Conservation (phyloP, 1,140 invertebrate species). For the Neotoxoptera formosana region DNA sequence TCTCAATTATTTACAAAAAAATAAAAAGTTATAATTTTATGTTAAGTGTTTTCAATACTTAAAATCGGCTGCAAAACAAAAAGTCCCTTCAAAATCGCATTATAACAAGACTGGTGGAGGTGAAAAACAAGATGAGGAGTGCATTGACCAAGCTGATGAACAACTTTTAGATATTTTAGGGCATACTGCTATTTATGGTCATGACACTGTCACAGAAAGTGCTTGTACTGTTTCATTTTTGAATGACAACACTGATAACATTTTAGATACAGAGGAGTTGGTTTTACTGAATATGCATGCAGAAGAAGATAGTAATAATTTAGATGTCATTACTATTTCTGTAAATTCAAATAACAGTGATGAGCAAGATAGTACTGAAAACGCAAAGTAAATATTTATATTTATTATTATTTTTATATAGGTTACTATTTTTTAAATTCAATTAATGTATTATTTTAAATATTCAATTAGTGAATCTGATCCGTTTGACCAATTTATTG, state of each 20-base stretch:
- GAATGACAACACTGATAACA: not conserved
- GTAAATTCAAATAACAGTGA: not conserved
- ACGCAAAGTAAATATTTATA: not conserved
- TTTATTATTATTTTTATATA: not conserved
- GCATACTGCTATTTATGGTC: not conserved
- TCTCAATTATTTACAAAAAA: too few species aligned
- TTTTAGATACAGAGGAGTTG: not conserved
- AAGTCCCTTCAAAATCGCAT: not conserved
- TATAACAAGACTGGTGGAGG: slow-evolving; percentile 6
- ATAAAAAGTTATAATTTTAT: not conserved
- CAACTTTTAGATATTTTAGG: slow-evolving; percentile 26
- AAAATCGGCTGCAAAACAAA: slow-evolving; percentile 16
- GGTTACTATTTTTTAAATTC: not conserved
- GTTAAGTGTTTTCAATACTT: not conserved
- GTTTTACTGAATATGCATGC: not conserved
- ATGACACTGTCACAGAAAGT: not conserved
- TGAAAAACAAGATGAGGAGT: not conserved
- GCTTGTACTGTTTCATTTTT: not conserved
- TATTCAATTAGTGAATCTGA: not conserved
- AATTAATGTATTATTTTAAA: not conserved
- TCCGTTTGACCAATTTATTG: slow-evolving; percentile 25
- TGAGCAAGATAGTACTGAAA: not conserved
- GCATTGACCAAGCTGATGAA: slow-evolving; percentile 4
- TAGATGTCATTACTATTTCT: not conserved
- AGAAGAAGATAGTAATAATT: not conserved